phyloP scores from a whole-genome alignment of 2,888 invertebrate species.

The Ametastegia equiseti region DNA sequence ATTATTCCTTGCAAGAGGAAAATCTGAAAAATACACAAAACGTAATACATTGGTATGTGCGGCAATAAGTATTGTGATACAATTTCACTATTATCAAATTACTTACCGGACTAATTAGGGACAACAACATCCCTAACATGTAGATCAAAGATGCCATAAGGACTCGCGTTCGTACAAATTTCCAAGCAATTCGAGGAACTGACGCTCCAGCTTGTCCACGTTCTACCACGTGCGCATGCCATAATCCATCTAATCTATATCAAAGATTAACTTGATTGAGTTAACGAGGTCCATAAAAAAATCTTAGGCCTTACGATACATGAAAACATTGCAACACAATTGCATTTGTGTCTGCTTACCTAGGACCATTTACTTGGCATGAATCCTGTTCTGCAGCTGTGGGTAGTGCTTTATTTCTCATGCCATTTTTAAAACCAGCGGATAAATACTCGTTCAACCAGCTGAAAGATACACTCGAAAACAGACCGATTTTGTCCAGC shows the following conservation, averaged over 20 bases:
- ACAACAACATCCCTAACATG: slow-evolving; percentile 72
- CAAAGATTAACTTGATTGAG: neutral
- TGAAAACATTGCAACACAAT: too few species aligned
- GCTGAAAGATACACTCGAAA: slow-evolving; percentile 76
- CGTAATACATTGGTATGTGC: neutral
- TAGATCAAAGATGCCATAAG: slow-evolving; percentile 74
- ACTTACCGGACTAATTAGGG: slow-evolving; percentile 78
- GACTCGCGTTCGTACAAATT: slow-evolving; percentile 75
- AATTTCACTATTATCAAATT: neutral
- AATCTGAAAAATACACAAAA: slow-evolving; percentile 52
- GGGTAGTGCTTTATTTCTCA: slow-evolving; percentile 73
- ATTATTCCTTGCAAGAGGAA: slow-evolving; percentile 57
- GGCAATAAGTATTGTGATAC: neutral
- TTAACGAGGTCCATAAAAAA: too few species aligned
- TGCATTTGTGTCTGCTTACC: slow-evolving; percentile 66
- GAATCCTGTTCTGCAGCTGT: slow-evolving; percentile 74
- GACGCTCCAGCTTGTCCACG: slow-evolving; percentile 75
- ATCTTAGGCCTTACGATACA: too few species aligned
- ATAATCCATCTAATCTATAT: slow-evolving; percentile 75
- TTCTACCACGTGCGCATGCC: slow-evolving; percentile 75
- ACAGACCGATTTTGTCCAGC: slow-evolving; percentile 76
- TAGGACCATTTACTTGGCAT: slow-evolving; percentile 75
- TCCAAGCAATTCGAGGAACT: slow-evolving; percentile 74
- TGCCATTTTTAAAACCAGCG: slow-evolving; percentile 75
- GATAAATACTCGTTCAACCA: slow-evolving; percentile 78